Conservation (phyloP, 1,140 invertebrate genomes). For the Zaprionus africanus region DNA sequence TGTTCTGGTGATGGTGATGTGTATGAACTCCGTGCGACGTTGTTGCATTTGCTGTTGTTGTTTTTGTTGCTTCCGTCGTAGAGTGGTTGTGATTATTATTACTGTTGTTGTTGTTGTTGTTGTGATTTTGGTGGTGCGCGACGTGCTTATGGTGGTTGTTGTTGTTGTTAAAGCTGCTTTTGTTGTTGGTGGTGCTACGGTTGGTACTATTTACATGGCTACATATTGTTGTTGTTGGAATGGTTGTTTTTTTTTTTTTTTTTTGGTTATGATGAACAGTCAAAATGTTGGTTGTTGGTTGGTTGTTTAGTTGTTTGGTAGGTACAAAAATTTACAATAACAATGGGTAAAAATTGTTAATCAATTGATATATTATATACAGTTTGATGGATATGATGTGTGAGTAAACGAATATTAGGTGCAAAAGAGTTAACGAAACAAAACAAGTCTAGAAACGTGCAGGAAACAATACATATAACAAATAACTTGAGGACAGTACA, state of each 20-base stretch:
- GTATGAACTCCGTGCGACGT: slow-evolving; percentile 68
- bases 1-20: slow-evolving; percentile 51
- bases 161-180: slow-evolving; percentile 65
- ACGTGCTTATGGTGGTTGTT: slow-evolving; percentile 58
- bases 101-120: slow-evolving; percentile 55
- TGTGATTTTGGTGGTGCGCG: slow-evolving; percentile 69
- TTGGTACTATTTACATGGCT: slow-evolving; percentile 83
- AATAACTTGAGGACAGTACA: not conserved
- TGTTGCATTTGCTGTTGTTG: slow-evolving; percentile 48
- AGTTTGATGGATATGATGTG: slow-evolving; percentile 59
- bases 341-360: slow-evolving; percentile 78
- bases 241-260: slow-evolving; percentile 24
- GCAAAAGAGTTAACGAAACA: slow-evolving; percentile 3
- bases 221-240: slow-evolving; percentile 52
- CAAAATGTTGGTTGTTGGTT: slow-evolving; percentile 60
- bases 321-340: slow-evolving; percentile 79
- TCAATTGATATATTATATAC: slow-evolving; percentile 77
- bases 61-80: slow-evolving; percentile 48
- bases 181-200: slow-evolving; percentile 65
- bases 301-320: slow-evolving; percentile 44
- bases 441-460: slow-evolving; percentile 14
- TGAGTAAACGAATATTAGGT: slow-evolving; percentile 24
- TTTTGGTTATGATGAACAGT: slow-evolving; percentile 67
- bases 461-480: not conserved
- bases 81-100: slow-evolving; percentile 59